phyloP scores from a whole-genome alignment of 2,888 invertebrate species.

The Orthosia incerta region DNA sequence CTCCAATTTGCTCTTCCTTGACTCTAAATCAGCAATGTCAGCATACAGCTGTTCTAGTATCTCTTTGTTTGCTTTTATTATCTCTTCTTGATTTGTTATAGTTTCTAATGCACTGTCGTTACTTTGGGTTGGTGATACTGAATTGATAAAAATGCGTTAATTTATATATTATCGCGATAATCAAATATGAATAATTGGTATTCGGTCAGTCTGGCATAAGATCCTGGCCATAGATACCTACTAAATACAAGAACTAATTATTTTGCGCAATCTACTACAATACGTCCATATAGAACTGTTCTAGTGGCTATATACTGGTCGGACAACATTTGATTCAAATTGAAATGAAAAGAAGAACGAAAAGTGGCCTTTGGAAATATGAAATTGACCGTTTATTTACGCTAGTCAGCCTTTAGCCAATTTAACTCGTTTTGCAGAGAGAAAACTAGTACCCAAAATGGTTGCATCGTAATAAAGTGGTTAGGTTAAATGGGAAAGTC shows the following conservation, averaged over 20 bases:
- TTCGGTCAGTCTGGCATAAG: neutral
- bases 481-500: conserved; percentile 34
- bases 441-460: conserved; percentile 18
- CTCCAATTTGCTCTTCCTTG: conserved; percentile 76
- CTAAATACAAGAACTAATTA: neutral
- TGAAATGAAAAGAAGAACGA: neutral
- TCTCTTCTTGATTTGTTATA: conserved; percentile 85
- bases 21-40: conserved; percentile 84
- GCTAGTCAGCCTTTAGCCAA: neutral
- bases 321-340: neutral
- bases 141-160: neutral
- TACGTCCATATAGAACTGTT: neutral
- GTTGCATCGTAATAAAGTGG: conserved; percentile 3
- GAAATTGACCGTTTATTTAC: too few species aligned
- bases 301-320: too few species aligned
- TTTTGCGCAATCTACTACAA: neutral
- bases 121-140: conserved; percentile 79
- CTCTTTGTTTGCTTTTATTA: conserved; percentile 87
- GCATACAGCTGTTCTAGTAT: conserved; percentile 82
- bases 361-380: too few species aligned
- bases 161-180: neutral
- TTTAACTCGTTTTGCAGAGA: neutral
- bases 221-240: neutral
- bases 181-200: neutral
- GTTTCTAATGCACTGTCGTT: conserved; percentile 81